Evolutionary conservation across 2,888 invertebrate genomes (phyloP).

Genomic region (Schrankia costaestrigalis): DNA sequence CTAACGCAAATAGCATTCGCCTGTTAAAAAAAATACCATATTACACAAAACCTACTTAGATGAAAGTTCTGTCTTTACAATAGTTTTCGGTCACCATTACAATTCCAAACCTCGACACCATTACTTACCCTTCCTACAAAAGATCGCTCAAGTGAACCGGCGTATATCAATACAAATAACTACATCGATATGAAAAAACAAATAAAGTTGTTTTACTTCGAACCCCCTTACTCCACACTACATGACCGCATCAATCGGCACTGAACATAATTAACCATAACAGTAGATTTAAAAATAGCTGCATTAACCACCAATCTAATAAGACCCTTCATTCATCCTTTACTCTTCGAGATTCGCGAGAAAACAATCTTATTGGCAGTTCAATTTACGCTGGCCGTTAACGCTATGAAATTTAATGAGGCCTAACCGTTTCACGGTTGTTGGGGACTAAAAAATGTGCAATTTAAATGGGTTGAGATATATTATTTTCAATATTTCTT

Average conservation of each 20-base stretch:
- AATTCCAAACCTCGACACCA: no score
- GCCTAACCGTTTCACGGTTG: slow-evolving; percentile 42
- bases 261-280: slow-evolving; percentile 37
- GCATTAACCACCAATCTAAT: slow-evolving; percentile 17
- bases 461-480: slow-evolving; percentile 42
- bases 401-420: slow-evolving; percentile 46
- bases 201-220: no score
- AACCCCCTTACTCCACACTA: slow-evolving; percentile 1
- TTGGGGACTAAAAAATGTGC: slow-evolving; percentile 29
- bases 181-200: no score
- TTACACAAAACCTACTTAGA: no score
- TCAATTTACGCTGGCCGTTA: slow-evolving; percentile 32
- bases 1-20: no score
- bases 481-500: slow-evolving; percentile 5
- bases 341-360: slow-evolving; percentile 1
- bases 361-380: slow-evolving; percentile 9
- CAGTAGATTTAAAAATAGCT: slow-evolving; percentile 42
- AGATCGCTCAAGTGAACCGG: no score
- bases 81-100: no score
- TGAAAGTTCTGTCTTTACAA: no score
- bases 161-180: no score
- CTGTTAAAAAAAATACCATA: no score
- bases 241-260: slow-evolving; percentile 6
- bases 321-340: slow-evolving; percentile 18
- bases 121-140: no score